Evolutionary conservation across 2,888 invertebrate genomes (phyloP), one percentile per base, ranked within the genome.

Genomic region (Agrochola macilenta): DNA sequence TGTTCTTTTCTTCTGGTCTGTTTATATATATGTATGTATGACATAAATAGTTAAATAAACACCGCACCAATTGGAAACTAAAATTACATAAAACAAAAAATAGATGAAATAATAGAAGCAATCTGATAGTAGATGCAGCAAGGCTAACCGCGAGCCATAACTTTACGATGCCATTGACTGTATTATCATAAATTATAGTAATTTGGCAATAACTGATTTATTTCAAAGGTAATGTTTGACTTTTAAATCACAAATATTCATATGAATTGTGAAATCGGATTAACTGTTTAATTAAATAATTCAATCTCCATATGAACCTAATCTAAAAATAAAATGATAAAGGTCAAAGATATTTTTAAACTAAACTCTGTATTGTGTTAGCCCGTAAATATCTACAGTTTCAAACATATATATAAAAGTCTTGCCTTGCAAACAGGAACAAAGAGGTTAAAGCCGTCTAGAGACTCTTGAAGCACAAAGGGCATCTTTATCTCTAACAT

Each of bases 171-270:
- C 43, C 71, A 68, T 69, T 39, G 52, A 52, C 23, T 52, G 58
- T 74, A 71, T 79, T 83, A 85, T 30, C 71, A 81, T 87, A 83
- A 77, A 76, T 87, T 77, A 79, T 64, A 60, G n/a, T 76, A 68
- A 81, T 78, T 74, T 69, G 68, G 76, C 70, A 88, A 87, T 84
- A 66, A 76, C 69, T 2, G 70, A 79, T 72, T 81, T 72, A 72
- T 76, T 64, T 69, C 23, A 30, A 46, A 78, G 69, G 54, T 71
- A 81, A 61, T 77, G 76, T 79, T 78, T 75, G 73, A 83, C 63
- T 43, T 35, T 76, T 79, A 74, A 68, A 86, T 79, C 61, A 79
- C 35, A 79, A 69, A 72, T 78, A 83, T 82, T 75, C 78, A 86
- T 76, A 70, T 72, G 17, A 7, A 60, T 71, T 73, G 65, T 8